Base-by-base conservation (phyloP, 2,113 vertebrate genomes). In the Lonchura striata region DNA sequence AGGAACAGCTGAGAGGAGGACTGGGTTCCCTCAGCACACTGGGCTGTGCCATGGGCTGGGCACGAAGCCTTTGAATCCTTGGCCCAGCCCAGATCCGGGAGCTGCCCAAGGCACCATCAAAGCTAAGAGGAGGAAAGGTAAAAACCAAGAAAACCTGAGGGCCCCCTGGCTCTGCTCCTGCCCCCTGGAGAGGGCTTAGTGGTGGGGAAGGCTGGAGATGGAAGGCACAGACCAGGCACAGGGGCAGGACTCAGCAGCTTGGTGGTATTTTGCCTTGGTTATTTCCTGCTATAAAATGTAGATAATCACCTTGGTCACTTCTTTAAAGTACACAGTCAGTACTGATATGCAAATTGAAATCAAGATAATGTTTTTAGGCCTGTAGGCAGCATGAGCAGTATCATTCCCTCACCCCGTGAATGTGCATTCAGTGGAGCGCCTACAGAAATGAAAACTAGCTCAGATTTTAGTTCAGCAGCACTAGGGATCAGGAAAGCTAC, bases 381-480 rank as follows among this genome's bases (percentile, higher is more conserved):
- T 18, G 33, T 18, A 27, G 69, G 86, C 54, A 91, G 54, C 76
- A 39, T 0, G 1, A 78, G 46, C 83, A 84, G 37, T 16, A 5
- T 44, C 61, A 52, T 17, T 50, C 15, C 66, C 57, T 49, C 74
- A 39, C 64, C 49, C 53, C 7, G 19, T 5, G 68, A 83, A 18
- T 2, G 50, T 0, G 1, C 54, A 3, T 23, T 84, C 74, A 41
- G 54, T 13, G 57, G 39, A 46, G 61, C 0, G 0, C 66, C 86
- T 30, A n/a, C 31, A 4, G 56, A 50, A 46, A 65, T 7, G 39
- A 39, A 37, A 88, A 70, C 14, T 3, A 31, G 33, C 60, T 70
- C 3, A 0, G 52, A 3, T 16, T 81, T 65, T 25, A 30, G n/a
- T 35, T 65, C 3, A 54, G 72, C 77, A 69, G 68, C 59, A 8